Evolutionary conservation across 2,888 invertebrate species (phyloP), one percentile per base, ranked within the genome.

Genomic region (Yponomeuta malinellus): DNA sequence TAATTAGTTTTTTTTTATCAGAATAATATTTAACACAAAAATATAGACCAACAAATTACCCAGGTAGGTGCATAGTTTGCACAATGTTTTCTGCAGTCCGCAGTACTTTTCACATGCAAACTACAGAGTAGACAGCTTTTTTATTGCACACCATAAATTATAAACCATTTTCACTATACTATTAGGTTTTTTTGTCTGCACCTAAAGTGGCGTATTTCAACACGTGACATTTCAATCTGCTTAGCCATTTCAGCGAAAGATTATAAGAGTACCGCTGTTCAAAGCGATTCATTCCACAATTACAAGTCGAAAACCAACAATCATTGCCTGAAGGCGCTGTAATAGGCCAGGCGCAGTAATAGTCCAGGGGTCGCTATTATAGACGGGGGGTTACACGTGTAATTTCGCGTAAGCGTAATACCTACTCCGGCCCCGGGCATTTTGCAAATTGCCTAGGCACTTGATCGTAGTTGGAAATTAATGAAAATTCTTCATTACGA

Each of bases 221-320:
- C 52, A 59, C 65, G 65, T 31, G 65, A 65, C 65, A 23, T 23
- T 29, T 59, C 52, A 59, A 43, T 59, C 12, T 2, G 15, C 52
- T 59, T 2, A 59, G 15, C 52, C 15, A 59, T 59, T 59, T 59
- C 12, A 1, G 52, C 52, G 15, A 59, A 59, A 59, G 52, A 59
- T 59, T 12, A 59, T 8, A 15, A 59, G 15, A 59, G 52, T 15
- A 15, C 15, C 52, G 12, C 65, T 29, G 2, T 31, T 2, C 65
- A 65, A 23, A 65, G 29, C 29, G 29, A 4, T 10, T 59, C 52
- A 59, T 59, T 59, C 52, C 10, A 52, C 52, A 69, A 69, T 69
- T 69, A 63, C 69, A 69, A 69, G 59, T 29, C 59, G 31, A 59
- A 69, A 69, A 69, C 69, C 59, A 59, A 69, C 69, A 52, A 68